These are phyloP conservation scores for Stegastes partitus DNA, from an alignment of 2,113 vertebrate species.

Conservation along the genomic window DNA sequence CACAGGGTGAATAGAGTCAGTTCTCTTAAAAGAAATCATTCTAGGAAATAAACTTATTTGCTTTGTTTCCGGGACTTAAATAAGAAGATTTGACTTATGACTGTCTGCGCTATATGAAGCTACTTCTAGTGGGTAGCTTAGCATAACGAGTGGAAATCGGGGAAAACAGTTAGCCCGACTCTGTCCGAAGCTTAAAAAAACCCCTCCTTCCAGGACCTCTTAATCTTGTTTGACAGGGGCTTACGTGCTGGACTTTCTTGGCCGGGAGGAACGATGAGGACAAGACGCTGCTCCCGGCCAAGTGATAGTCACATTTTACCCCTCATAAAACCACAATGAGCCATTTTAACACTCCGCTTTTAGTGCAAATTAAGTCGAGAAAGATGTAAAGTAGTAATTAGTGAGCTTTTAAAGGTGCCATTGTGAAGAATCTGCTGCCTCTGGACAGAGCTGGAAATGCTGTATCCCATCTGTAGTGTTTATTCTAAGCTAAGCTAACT, in stretches of 20 bases:
- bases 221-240: background rate
- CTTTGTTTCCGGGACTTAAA: too few relatives aligned
- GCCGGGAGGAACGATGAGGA: too few relatives aligned
- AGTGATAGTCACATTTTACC: too few relatives aligned
- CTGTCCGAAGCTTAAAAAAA: background rate
- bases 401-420: background rate
- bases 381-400: background rate
- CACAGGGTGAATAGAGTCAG: too few relatives aligned
- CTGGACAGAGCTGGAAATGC: background rate
- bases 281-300: too few relatives aligned
- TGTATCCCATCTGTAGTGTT: background rate
- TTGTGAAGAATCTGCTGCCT: background rate
- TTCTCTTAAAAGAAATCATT: too few relatives aligned
- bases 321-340: background rate
- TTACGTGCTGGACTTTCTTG: too few relatives aligned
- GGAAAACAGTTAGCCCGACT: too few relatives aligned
- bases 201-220: background rate
- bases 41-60: too few relatives aligned
- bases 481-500: background rate
- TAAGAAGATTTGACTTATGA: too few relatives aligned
- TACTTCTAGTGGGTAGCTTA: background rate
- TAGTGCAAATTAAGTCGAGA: background rate
- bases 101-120: too few relatives aligned
- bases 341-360: background rate
- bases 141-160: background rate